These are phyloP conservation scores for Gambusia affinis DNA, from an alignment of 2,113 vertebrate species.

Conservation along the genomic window DNA sequence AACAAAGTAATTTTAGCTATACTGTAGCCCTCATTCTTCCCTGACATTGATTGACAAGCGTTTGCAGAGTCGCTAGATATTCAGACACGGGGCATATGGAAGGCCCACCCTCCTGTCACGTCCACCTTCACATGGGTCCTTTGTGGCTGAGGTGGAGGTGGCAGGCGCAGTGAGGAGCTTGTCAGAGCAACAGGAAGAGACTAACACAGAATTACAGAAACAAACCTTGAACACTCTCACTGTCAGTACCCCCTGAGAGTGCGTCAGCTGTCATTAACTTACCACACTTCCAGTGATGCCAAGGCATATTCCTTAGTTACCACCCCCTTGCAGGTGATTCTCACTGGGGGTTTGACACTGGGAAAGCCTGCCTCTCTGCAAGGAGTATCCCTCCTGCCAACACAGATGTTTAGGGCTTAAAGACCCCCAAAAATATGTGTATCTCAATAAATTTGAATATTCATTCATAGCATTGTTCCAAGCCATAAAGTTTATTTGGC, in stretches of 20 bases:
- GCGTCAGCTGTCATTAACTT: conserved; percentile 68
- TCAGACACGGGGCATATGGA: conserved; percentile 72
- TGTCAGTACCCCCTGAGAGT: conserved; percentile 61
- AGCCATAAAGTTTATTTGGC: too few relatives aligned
- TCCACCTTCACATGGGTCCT: conserved; percentile 76
- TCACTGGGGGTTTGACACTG: conserved; percentile 54
- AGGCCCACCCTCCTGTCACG: conserved; percentile 75
- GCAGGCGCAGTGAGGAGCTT: conserved; percentile 75
- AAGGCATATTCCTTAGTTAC: conserved; percentile 42
- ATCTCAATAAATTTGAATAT: too few relatives aligned
- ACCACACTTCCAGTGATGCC: conserved; percentile 57
- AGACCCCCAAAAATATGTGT: neutral
- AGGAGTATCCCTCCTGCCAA: conserved; percentile 51
- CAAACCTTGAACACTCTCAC: conserved; percentile 51
- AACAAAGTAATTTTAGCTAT: conserved; percentile 33
- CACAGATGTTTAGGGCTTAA: conserved; percentile 61
- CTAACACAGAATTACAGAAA: conserved; percentile 51
- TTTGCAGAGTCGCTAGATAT: conserved; percentile 63
- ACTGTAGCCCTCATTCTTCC: conserved; percentile 39
- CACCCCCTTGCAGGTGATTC: conserved; percentile 67
- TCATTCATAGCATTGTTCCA: too few relatives aligned
- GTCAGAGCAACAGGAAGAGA: conserved; percentile 76
- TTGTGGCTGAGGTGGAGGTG: conserved; percentile 73
- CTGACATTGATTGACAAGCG: conserved; percentile 81
- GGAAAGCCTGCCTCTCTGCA: conserved; percentile 46